Percentiles rank a stretch among this genome's conserved stretches.
phyloP scores from a whole-genome alignment of 2,797 vertebrate genomes.

The Graptemys geographica region DNA sequence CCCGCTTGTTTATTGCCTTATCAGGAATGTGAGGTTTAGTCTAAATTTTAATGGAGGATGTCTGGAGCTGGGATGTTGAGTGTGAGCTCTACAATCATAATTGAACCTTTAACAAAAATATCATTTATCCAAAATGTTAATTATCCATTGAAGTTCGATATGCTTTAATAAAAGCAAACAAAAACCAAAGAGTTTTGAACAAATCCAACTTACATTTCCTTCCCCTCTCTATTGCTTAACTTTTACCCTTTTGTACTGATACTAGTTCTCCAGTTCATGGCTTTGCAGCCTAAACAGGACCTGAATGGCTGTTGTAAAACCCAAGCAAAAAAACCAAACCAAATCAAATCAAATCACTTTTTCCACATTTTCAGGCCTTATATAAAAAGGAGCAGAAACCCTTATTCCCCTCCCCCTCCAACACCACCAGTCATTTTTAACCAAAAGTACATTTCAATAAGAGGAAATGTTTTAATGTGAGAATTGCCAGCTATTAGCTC shows the following conservation, averaged over 20 bases:
- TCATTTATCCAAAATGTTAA: background rate
- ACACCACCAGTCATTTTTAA: background rate
- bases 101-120: background rate
- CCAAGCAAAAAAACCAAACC: background rate
- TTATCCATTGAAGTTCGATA: background rate
- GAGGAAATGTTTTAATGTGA: background rate
- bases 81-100: background rate
- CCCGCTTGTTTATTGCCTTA: background rate
- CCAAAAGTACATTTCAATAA: background rate
- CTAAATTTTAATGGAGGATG: conserved; percentile 3
- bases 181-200: background rate
- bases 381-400: background rate
- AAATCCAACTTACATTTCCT: background rate
- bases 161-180: background rate
- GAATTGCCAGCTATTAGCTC: background rate
- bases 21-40: background rate
- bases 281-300: background rate
- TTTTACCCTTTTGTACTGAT: background rate
- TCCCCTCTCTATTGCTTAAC: background rate
- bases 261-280: background rate
- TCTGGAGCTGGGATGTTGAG: background rate
- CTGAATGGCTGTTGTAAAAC: conserved; percentile 5
- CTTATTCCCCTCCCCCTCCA: background rate
- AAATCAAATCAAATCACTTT: background rate
- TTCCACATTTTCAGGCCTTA: background rate